A percentile compares a stretch with the other conserved stretches of the same genome.
Conservation (phyloP, 2,888 invertebrate species). For the Notocelia uddmanniana region DNA sequence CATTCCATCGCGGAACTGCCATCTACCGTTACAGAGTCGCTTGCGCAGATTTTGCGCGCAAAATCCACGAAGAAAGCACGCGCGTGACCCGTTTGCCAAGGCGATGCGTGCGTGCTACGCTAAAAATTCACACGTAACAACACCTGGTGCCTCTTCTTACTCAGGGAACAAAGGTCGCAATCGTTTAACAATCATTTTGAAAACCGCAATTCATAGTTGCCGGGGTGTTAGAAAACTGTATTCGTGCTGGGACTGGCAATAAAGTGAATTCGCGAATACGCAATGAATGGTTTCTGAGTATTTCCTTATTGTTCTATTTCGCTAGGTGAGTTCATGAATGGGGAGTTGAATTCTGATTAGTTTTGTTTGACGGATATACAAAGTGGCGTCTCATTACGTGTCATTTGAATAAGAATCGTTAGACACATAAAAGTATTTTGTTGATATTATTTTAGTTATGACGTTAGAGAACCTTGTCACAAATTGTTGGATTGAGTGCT, state of each 20-base stretch:
- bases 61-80: conserved; percentile 83
- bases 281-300: conserved; percentile 79
- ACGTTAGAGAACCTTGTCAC: neutral
- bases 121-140: conserved; percentile 5
- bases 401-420: conserved; percentile 29
- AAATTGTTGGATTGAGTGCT: neutral
- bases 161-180: conserved; percentile 55
- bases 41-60: conserved; percentile 78
- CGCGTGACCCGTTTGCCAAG: conserved; percentile 77
- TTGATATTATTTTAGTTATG: neutral
- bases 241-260: conserved; percentile 74
- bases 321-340: conserved; percentile 73
- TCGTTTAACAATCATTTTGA: conserved; percentile 57
- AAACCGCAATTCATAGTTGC: conserved; percentile 54
- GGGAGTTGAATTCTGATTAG: conserved; percentile 74
- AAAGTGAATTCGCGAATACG: conserved; percentile 77
- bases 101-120: conserved; percentile 60
- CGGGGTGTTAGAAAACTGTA: conserved; percentile 71
- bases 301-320: conserved; percentile 79
- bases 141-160: neutral
- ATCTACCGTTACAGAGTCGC: conserved; percentile 77
- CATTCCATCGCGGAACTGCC: conserved; percentile 76
- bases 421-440: neutral
- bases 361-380: conserved; percentile 52
- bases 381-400: conserved; percentile 38